A percentile compares a stretch with the other conserved stretches of the same genome.
phyloP scores from a whole-genome alignment of 2,113 vertebrate species.

The Tympanuchus pallidicinctus region DNA sequence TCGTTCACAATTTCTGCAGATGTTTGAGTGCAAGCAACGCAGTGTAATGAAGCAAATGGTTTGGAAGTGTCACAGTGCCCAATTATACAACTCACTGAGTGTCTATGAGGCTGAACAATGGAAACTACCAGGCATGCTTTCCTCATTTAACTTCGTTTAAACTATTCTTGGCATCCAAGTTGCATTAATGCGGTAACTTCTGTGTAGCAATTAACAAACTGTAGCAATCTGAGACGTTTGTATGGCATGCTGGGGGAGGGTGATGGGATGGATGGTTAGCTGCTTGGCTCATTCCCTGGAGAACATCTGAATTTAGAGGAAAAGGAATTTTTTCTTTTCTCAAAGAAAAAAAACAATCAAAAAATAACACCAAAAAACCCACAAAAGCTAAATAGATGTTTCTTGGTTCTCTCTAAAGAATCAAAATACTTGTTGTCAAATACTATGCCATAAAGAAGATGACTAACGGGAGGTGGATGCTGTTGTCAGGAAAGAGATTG shows the following conservation, averaged over 20 bases:
- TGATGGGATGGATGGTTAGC: not conserved
- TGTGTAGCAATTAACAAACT: conserved; percentile 77
- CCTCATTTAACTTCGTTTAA: conserved; percentile 80
- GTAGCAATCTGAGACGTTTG: conserved; percentile 55
- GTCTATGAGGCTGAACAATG: conserved; percentile 75
- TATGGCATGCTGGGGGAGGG: not conserved
- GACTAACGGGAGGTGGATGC: not conserved
- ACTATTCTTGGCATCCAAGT: conserved; percentile 72
- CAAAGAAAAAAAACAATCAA: not conserved
- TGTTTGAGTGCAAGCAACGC: conserved; percentile 70
- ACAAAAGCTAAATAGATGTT: not conserved
- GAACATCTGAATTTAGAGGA: not conserved
- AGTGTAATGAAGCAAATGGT: conserved; percentile 77
- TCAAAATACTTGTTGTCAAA: not conserved
- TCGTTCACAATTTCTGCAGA: conserved; percentile 57
- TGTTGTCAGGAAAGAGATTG: not conserved
- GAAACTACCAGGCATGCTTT: conserved; percentile 65
- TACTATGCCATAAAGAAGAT: not conserved
- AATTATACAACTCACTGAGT: conserved; percentile 80
- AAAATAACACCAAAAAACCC: not conserved
- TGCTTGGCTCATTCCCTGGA: conserved; percentile 22
- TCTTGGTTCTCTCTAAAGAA: not conserved
- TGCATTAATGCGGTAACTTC: conserved; percentile 77
- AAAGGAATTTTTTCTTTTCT: not conserved
- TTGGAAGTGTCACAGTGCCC: conserved; percentile 78